Evolutionary conservation across 1,140 invertebrate species (phyloP), one percentile per base, ranked within the genome.

Genomic region (Trachymyrmex cornetzi): DNA sequence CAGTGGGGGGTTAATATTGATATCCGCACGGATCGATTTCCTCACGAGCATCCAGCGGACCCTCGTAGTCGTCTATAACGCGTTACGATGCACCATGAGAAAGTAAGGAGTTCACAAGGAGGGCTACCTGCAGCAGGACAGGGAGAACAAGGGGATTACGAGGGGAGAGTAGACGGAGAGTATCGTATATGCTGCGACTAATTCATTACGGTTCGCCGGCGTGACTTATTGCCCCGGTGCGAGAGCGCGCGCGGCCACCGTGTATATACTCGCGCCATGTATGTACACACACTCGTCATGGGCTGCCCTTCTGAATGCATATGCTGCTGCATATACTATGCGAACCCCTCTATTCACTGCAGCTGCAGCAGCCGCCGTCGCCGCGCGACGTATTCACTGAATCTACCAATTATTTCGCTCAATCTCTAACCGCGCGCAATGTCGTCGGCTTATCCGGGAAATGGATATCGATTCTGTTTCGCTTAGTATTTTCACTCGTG

Each of bases 321-420:
- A 55, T 48, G 44, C 63, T 30, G 44, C 63, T 3, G 38, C 53
- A 19, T 30, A 61, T n/a, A 61, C 22, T 66, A 64, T 53, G 77
- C 84, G 72, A 81, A 88, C 61, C 85, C 75, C 61, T 82, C 87
- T 77, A 86, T 87, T 91, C 85, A 71, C 75, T 87, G 79, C 74
- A 30, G 74, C 87, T 89, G 86, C 87, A 90, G 55, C 69, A n/a
- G 69, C 67, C 59, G 19, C 30, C 12, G 27, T 44, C 69, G 86
- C 66, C 88, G 88, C 88, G 87, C 84, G 69, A 69, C 80, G 89
- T 85, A 89, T 88, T 87, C 72, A 27, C 64, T 88, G 82, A 88
- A 88, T 88, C 85, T 86, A 89, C 81, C 88, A 90, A 90, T 90
- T 91, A 89, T 89, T 88, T 90, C 69, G 85, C 69, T 77, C 77